Conservation (phyloP, 2,797 vertebrate genomes). For the Florisuga fusca region DNA sequence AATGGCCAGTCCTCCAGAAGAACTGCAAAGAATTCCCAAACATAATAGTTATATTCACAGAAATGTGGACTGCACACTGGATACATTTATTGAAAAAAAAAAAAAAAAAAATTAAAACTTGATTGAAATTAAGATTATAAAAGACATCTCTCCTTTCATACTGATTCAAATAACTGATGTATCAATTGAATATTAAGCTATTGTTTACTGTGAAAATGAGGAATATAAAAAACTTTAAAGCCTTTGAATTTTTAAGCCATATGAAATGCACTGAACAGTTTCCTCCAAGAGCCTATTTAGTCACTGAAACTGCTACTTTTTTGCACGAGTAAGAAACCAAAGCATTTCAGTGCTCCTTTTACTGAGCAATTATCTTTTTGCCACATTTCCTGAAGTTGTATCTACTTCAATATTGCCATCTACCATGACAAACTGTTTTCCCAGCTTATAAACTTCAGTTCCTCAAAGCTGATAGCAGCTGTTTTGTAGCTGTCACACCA, state of each 20-base stretch:
- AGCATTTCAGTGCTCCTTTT: background rate
- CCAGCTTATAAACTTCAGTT: slow-evolving; percentile 1
- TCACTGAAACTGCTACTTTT: background rate
- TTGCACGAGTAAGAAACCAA: background rate
- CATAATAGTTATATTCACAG: background rate
- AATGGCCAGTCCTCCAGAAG: background rate
- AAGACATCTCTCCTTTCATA: background rate
- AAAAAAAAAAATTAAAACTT: background rate
- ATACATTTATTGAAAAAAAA: background rate
- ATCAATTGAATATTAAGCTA: background rate
- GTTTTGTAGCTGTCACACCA: slow-evolving; percentile 36
- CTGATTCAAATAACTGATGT: background rate
- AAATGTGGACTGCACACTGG: background rate
- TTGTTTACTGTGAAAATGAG: background rate
- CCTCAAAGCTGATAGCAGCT: slow-evolving; percentile 15
- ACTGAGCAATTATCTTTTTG: background rate
- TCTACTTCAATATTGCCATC: background rate
- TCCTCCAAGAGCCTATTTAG: background rate
- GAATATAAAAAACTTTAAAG: background rate
- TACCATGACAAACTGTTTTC: background rate
- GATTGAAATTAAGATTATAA: background rate
- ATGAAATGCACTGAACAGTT: background rate
- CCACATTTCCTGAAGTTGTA: background rate
- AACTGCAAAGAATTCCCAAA: background rate
- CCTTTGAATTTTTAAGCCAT: background rate